Percentiles rank a stretch among this genome's conserved stretches.
Evolutionary conservation across 2,113 vertebrate species (phyloP).

Genomic region (Melanostigma gelatinosum): DNA sequence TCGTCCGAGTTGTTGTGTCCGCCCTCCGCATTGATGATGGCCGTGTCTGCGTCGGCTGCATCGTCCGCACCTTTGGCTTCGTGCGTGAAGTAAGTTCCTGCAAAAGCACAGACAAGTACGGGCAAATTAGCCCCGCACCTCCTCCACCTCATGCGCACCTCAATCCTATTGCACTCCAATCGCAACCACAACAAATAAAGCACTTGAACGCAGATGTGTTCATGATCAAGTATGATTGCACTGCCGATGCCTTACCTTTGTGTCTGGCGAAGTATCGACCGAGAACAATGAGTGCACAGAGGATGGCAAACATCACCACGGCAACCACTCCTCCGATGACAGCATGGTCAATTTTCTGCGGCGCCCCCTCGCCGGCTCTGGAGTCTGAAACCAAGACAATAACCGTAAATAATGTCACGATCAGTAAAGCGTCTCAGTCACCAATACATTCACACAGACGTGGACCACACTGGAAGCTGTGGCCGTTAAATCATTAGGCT

Average conservation of each 20-base stretch:
- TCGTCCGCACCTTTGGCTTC: constrained; percentile 99
- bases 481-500: constrained; percentile 35
- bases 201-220: constrained; percentile 63
- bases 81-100: constrained; percentile 99
- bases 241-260: constrained; percentile 90
- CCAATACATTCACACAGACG: constrained; percentile 23
- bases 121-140: constrained; percentile 34
- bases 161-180: constrained; percentile 27
- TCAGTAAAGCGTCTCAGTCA: constrained; percentile 49
- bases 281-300: constrained; percentile 97
- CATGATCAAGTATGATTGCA: constrained; percentile 66
- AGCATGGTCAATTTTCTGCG: constrained; percentile 95
- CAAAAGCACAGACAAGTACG: constrained; percentile 54
- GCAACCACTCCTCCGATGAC: constrained; percentile 98
- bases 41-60: constrained; percentile 97
- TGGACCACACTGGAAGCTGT: constrained; percentile 17
- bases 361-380: constrained; percentile 90
- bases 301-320: constrained; percentile 98
- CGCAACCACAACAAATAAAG: constrained; percentile 10
- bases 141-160: constrained; percentile 22
- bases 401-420: constrained; percentile 56
- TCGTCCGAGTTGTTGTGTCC: constrained; percentile 98
- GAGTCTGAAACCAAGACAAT: constrained; percentile 88
- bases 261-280: constrained; percentile 99
- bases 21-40: constrained; percentile 99